These are phyloP conservation scores for Mus minutoides DNA, from an alignment of 2,797 vertebrate genomes.

Conservation along the genomic window DNA sequence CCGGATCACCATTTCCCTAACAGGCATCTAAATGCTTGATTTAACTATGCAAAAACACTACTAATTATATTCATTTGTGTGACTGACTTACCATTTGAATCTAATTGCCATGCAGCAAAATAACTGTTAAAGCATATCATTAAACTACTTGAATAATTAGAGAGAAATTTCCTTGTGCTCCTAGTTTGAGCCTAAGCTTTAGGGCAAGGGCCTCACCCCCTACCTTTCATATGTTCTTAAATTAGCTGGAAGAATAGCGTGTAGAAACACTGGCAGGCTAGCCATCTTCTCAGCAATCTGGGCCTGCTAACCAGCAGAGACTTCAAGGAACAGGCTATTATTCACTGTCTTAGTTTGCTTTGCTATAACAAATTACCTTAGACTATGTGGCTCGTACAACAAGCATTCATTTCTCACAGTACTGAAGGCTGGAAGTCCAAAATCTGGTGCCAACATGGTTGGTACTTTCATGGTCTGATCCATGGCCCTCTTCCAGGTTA, in stretches of 20 bases:
- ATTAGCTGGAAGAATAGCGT: conserved; percentile 32
- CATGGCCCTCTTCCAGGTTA: not conserved
- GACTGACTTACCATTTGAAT: conserved; percentile 83
- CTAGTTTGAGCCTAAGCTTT: conserved; percentile 68
- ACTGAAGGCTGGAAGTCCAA: not conserved
- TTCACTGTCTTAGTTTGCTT: not conserved
- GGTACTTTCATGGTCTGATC: not conserved
- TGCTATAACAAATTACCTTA: conserved; percentile 32
- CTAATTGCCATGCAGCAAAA: conserved; percentile 84
- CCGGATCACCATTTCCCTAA: conserved; percentile 69
- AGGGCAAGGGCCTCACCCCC: conserved; percentile 61
- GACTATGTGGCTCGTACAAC: not conserved
- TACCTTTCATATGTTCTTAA: conserved; percentile 71
- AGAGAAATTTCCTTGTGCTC: conserved; percentile 76
- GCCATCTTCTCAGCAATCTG: conserved; percentile 1
- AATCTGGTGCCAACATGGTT: not conserved
- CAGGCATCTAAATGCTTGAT: conserved; percentile 76
- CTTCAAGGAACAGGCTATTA: not conserved
- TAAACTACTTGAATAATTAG: conserved; percentile 84
- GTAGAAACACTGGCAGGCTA: not conserved
- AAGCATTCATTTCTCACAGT: not conserved
- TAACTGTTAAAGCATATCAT: conserved; percentile 83
- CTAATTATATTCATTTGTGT: conserved; percentile 84
- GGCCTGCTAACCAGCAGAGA: not conserved
- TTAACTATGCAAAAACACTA: conserved; percentile 79